Evolutionary conservation across 2,888 invertebrate genomes (phyloP).

Genomic region (Pegoplata infirma): DNA sequence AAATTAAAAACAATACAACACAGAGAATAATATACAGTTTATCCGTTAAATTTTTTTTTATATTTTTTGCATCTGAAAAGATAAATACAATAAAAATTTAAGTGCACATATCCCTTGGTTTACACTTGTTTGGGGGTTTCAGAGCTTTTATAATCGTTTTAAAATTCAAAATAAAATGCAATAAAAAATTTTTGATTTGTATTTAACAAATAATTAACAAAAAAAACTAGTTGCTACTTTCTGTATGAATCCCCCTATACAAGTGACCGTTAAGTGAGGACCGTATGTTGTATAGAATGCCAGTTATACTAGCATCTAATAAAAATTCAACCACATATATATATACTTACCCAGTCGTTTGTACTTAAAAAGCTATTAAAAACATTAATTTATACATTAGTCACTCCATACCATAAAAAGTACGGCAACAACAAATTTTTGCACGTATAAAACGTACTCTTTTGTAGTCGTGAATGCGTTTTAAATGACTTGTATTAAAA

Average conservation of each 20-base stretch:
- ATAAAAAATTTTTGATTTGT: no score
- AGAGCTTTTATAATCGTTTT: no score
- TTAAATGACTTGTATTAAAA: constrained; percentile 31
- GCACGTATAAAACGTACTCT: constrained; percentile 19
- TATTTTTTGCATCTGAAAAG: background rate
- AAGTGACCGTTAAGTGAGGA: no score
- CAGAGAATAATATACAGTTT: no score
- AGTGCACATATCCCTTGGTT: background rate
- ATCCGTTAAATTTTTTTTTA: no score
- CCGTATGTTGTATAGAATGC: no score
- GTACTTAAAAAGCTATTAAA: constrained; percentile 47
- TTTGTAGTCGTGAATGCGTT: constrained; percentile 9
- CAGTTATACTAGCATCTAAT: background rate
- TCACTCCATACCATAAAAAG: background rate
- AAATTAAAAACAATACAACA: no score
- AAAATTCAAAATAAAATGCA: no score
- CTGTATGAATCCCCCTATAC: no score
- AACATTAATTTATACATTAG: constrained; percentile 17
- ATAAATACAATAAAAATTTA: background rate
- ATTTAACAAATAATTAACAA: no score
- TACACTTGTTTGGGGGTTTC: no score
- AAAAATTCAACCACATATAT: background rate
- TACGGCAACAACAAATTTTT: constrained; percentile 1
- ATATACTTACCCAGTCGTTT: constrained; percentile 10
- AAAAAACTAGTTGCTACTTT: no score